A percentile compares a stretch with the other conserved stretches of the same genome.
phyloP scores from a whole-genome alignment of 1,140 invertebrate species.

The Tetramorium simillimum region DNA sequence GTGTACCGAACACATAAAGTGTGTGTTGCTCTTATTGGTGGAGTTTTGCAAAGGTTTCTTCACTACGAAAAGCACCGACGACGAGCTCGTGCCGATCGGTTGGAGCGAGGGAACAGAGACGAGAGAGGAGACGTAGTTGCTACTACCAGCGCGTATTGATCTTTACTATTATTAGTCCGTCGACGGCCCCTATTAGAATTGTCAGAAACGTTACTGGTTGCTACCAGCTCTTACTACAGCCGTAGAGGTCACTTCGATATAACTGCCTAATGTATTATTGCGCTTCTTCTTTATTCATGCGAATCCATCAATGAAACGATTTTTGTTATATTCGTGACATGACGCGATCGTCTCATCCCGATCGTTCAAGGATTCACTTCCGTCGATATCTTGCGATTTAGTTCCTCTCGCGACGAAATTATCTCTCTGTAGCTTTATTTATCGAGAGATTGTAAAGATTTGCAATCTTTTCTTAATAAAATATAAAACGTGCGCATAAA shows the following conservation, averaged over 20 bases:
- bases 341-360: neutral
- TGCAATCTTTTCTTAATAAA: neutral
- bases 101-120: conserved; percentile 18
- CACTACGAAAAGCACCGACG: conserved; percentile 43
- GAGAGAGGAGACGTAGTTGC: conserved; percentile 59
- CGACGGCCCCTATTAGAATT: conserved; percentile 76
- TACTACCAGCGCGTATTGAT: conserved; percentile 75
- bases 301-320: conserved; percentile 2
- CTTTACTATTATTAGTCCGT: conserved; percentile 80
- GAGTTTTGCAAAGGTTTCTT: conserved; percentile 51
- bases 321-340: conserved; percentile 8
- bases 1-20: conserved; percentile 40
- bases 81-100: conserved; percentile 41
- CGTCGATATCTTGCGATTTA: neutral
- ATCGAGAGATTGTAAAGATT: neutral
- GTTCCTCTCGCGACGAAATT: neutral
- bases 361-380: neutral
- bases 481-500: neutral
- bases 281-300: neutral
- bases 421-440: neutral
- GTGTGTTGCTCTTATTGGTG: conserved; percentile 47
- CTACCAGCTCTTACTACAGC: conserved; percentile 36
- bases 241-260: conserved; percentile 38
- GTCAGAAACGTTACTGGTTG: conserved; percentile 63
- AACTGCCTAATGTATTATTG: conserved; percentile 38